Conservation (phyloP, 2,888 invertebrate species). For the Pseudococcus longispinus region DNA sequence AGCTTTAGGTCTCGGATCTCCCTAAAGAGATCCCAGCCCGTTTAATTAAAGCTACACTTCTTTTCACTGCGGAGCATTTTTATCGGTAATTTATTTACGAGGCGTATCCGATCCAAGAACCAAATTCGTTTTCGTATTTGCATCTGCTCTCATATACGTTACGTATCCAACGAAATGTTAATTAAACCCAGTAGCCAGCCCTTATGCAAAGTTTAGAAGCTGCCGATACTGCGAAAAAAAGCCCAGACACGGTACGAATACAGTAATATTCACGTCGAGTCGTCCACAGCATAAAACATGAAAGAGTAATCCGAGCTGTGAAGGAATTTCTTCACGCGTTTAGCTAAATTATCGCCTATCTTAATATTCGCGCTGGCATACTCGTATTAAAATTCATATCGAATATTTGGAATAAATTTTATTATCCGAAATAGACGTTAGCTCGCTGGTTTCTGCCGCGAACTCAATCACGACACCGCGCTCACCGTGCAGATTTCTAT, state of each 20-base stretch:
- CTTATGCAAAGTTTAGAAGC: not conserved
- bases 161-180: not conserved
- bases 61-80: not conserved
- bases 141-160: not conserved
- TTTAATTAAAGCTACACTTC: constrained; percentile 38
- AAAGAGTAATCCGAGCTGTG: not conserved
- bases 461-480: not conserved
- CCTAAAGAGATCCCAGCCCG: not conserved
- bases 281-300: not conserved
- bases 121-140: constrained; percentile 14
- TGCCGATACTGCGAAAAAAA: not conserved
- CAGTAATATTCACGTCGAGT: not conserved
- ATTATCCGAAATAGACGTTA: not conserved
- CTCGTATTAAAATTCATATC: constrained; percentile 14
- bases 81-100: constrained; percentile 10
- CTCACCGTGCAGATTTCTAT: not conserved
- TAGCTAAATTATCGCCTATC: not conserved
- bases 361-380: constrained; percentile 18
- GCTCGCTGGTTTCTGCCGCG: not conserved
- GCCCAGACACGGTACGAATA: not conserved
- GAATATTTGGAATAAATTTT: constrained; percentile 42
- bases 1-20: not conserved
- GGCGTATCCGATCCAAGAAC: not conserved
- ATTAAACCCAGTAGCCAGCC: not conserved
- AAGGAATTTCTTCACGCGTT: not conserved